A percentile compares a stretch with the other conserved stretches of the same genome.
Conservation (phyloP, 1,140 invertebrate species). For the Pristionchus pacificus region DNA sequence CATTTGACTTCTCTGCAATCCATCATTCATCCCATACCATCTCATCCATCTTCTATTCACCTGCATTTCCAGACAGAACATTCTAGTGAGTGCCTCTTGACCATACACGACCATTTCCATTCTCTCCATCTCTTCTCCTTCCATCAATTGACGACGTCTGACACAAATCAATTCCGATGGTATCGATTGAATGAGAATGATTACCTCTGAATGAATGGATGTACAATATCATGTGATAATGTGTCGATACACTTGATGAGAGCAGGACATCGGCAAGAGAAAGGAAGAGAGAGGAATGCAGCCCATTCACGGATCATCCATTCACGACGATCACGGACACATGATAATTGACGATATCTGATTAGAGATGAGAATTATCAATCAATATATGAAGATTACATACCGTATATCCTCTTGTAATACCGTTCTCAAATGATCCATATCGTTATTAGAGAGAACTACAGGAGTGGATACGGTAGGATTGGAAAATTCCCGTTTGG, state of each 20-base stretch:
- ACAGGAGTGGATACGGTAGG: constrained; percentile 5
- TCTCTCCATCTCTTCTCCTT: neutral
- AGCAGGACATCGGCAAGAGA: constrained; percentile 22
- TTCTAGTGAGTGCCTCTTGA: neutral
- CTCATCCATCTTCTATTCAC: too few species aligned
- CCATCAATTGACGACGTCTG: neutral
- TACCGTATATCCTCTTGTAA: constrained; percentile 30
- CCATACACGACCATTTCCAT: neutral
- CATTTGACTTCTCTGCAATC: neutral
- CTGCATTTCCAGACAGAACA: neutral
- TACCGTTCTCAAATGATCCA: constrained; percentile 16
- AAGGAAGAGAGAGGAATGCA: constrained; percentile 24
- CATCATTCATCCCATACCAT: neutral
- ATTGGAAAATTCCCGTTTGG: too few species aligned
- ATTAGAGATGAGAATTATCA: neutral
- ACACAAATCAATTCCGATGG: neutral
- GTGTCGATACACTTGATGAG: constrained; percentile 17
- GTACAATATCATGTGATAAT: constrained; percentile 12
- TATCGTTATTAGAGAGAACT: constrained; percentile 23
- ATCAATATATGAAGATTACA: neutral
- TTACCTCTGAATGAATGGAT: neutral
- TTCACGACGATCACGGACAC: constrained; percentile 28
- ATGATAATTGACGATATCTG: constrained; percentile 26
- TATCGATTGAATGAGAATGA: neutral
- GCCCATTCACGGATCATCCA: constrained; percentile 29